Base-by-base conservation (phyloP, 2,797 vertebrate genomes). In the Fistularia commersonii region DNA sequence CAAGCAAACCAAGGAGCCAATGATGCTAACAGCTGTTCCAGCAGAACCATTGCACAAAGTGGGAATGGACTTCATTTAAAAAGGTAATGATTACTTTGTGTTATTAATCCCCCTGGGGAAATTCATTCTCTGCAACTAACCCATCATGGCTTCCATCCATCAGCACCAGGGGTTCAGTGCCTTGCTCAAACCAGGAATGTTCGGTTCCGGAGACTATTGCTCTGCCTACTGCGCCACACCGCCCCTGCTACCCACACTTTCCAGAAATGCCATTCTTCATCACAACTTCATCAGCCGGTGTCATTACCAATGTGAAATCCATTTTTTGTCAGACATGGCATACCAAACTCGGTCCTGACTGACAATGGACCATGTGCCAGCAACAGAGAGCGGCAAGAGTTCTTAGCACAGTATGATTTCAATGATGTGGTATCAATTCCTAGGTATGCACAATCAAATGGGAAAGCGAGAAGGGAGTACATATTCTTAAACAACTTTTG, bases 361-460 rank as follows among this genome's bases (percentile, higher is more conserved):
- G 71, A 74, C 23, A 71, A 78, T 61, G 61, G 66, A 0, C 76
- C 69, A 5, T 67, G 60, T 7, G 77, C 66, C 35, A 71, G 7
- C 8, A 46, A 64, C 57, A 66, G 11, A 36, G 66, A 73, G 12
- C 77, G 56, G 58, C 58, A 68, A 13, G 0, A 13, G 8, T 69
- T 79, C 69, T 39, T 64, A 59, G 10, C 15, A 8, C 14, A 48
- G 0, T 81, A 72, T 46, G 59, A 72, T 1, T 81, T 74, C 11
- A 3, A 59, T 0, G 64, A 76, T 52, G 12, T 74, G 2, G 76
- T 57, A 6, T 61, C 67, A 7, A 72, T 60, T 1, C 69, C 74
- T 2, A 12, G 40, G 0, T 50, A 67, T 63, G 8, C 65, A 37
- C 71, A 69, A 13, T 67, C 69, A 14, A 80, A 67, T 41, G 52